Evolutionary conservation across 2,113 vertebrate species (phyloP).

Genomic region (Bagarius yarrelli): DNA sequence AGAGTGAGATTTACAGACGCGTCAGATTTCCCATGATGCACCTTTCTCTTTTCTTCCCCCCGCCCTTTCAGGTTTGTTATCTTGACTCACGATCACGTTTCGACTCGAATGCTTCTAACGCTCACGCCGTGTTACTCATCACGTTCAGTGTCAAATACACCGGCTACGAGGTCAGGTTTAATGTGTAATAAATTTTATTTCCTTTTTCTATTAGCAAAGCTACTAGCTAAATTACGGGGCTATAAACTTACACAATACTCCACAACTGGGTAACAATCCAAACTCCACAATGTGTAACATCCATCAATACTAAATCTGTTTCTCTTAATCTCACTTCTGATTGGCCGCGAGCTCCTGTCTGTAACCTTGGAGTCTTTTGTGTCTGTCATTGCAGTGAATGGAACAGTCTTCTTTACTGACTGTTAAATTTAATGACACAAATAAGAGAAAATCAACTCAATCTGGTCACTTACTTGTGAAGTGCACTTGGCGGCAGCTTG

Average conservation of each 20-base stretch:
- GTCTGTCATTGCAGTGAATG: too few species aligned
- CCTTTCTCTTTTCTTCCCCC: conserved; percentile 40
- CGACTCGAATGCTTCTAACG: conserved; percentile 15
- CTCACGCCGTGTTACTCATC: conserved; percentile 17
- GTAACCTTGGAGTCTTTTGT: neutral
- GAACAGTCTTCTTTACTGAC: neutral
- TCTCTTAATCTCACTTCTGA: too few species aligned
- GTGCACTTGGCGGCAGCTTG: conserved; percentile 80
- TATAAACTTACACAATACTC: too few species aligned
- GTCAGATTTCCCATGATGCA: neutral
- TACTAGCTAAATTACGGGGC: too few species aligned
- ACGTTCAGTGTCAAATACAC: neutral
- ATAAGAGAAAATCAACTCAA: too few species aligned
- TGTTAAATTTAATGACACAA: neutral
- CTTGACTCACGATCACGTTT: conserved; percentile 23
- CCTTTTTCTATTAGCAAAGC: too few species aligned
- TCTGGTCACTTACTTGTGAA: conserved; percentile 84
- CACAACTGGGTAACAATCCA: too few species aligned
- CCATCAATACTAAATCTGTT: too few species aligned
- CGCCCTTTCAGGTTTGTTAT: conserved; percentile 24
- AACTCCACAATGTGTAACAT: too few species aligned
- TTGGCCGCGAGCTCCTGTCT: too few species aligned
- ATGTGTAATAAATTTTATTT: too few species aligned
- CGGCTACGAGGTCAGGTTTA: neutral
- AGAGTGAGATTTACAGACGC: too few species aligned